phyloP scores from a whole-genome alignment of 35 echinoderm and acorn worm species.

The Apostichopus japonicus region DNA sequence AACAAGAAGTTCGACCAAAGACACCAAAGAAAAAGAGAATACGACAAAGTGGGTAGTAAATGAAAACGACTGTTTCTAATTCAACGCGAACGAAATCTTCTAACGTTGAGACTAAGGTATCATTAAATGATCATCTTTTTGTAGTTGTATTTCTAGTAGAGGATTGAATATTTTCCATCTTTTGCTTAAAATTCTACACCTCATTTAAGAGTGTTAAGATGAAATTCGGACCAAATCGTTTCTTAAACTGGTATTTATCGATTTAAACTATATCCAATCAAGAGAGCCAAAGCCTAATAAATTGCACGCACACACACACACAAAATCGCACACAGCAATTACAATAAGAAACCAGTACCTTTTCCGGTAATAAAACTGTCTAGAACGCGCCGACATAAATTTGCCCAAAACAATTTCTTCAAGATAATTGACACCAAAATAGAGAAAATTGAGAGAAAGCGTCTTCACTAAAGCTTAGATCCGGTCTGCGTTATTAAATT shows the following conservation, averaged over 20 bases:
- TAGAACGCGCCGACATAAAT: neutral
- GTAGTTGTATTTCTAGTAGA: neutral
- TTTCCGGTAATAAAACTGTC: slow-evolving; percentile 13
- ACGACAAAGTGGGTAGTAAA: too few species aligned
- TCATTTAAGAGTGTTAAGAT: neutral
- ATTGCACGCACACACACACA: neutral
- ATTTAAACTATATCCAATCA: neutral
- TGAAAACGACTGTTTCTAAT: too few species aligned
- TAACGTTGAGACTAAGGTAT: too few species aligned
- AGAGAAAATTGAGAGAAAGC: neutral
- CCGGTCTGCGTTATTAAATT: neutral
- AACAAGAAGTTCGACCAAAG: too few species aligned
- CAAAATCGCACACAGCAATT: too few species aligned
- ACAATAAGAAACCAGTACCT: neutral
- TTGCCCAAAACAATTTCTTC: neutral
- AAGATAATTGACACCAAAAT: neutral
- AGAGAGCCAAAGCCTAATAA: neutral
- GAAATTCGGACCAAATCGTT: neutral
- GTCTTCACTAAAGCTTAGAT: neutral
- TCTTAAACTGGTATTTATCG: neutral
- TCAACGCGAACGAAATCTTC: too few species aligned
- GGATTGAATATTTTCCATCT: neutral
- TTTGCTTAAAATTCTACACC: neutral
- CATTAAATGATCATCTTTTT: too few species aligned
- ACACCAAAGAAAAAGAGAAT: too few species aligned